phyloP scores from a whole-genome alignment of 2,888 invertebrate species.

The Keiferia lycopersicella region DNA sequence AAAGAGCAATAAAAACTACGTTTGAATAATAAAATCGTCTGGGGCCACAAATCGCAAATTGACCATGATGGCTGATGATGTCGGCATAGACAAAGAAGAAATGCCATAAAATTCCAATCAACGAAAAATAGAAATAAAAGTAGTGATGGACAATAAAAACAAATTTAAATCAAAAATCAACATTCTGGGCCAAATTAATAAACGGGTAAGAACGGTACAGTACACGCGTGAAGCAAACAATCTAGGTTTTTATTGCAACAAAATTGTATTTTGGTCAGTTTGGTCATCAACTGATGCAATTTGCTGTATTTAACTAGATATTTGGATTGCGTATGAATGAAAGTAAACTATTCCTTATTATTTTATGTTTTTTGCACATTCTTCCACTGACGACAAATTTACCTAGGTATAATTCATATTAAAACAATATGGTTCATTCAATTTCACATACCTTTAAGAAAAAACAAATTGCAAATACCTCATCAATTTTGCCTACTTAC shows the following conservation, averaged over 20 bases:
- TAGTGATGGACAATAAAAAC: slow-evolving; percentile 9
- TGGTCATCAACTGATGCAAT: neutral
- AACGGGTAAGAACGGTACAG: slow-evolving; percentile 8
- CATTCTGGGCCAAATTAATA: slow-evolving; percentile 11
- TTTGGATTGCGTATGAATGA: too few relatives aligned
- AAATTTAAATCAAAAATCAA: slow-evolving; percentile 20
- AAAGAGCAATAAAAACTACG: slow-evolving; percentile 43
- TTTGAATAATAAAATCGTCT: slow-evolving; percentile 28
- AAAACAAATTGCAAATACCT: too few relatives aligned
- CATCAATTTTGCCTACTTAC: too few relatives aligned
- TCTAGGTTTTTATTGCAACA: neutral
- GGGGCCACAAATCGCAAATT: slow-evolving; percentile 26
- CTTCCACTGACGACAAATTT: too few relatives aligned
- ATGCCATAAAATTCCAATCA: slow-evolving; percentile 27
- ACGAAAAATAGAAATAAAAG: slow-evolving; percentile 11
- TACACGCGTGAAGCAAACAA: neutral
- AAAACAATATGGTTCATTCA: too few relatives aligned
- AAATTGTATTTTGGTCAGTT: too few relatives aligned
- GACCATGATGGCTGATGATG: slow-evolving; percentile 22
- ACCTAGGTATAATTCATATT: too few relatives aligned
- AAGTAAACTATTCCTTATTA: too few relatives aligned
- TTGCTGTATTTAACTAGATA: too few relatives aligned
- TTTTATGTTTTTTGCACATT: too few relatives aligned
- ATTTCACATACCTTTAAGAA: too few relatives aligned
- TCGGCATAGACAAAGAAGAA: slow-evolving; percentile 25